Evolutionary conservation across 2,888 invertebrate species (phyloP), one percentile per base, ranked within the genome.

Genomic region (Barypeithes pellucidus): DNA sequence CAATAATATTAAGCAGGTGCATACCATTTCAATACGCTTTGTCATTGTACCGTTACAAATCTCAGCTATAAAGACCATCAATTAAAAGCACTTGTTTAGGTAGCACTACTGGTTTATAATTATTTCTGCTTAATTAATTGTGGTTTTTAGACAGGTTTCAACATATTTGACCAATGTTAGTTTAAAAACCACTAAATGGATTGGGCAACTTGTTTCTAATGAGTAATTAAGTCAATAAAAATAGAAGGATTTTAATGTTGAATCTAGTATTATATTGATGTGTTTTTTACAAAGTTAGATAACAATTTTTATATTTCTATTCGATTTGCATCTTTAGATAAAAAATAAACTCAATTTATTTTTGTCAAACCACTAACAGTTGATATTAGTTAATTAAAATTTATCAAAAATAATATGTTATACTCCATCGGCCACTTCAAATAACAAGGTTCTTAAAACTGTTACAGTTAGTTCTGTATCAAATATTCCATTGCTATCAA

Each of bases 111-210:
- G 33, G 47, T 22, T 50, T 36, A 63, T 63, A 63, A 63, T 63
- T 63, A 63, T 63, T 63, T 63, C 33, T 33, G 45, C 20, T 63
- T 50, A 63, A 63, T 33, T 63, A 63, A 63, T 63, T 63, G 50
- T 18, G 22, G 63, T 63, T 63, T 62, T 63, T 33, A 63, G 63
- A 45, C 63, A 50, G 63, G 63, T 63, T 63, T 63, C 63, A 63
- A 63, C 63, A 63, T 63, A 63, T 63, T 63, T 29, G 33, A 50
- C 29, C 63, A 22, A 63, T 50, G 63, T 50, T 61, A 45, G 61
- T 61, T 45, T 33, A 18, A 50, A 36, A 63, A 63, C 33, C 16
- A 33, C 47, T 63, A 63, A 63, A 63, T 36, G 43, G 18, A 63
- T 63, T 63, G 33, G 33, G 63, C 50, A 63, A 63, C 50, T 29